phyloP scores from a whole-genome alignment of 2,113 vertebrate species.

The Oryzias curvinotus region DNA sequence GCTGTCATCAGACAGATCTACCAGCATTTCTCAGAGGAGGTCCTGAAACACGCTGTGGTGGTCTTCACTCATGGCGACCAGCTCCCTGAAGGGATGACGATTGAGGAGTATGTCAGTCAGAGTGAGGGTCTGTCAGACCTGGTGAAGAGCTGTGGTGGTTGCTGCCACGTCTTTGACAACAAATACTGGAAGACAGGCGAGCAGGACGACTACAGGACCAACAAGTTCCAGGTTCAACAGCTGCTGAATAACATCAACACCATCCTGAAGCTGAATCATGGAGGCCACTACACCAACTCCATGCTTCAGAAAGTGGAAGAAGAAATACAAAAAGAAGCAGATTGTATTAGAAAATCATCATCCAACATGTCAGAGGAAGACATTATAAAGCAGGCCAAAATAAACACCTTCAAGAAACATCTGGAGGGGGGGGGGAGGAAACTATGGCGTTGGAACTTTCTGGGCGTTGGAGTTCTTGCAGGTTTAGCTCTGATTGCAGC shows the following conservation, averaged over 20 bases:
- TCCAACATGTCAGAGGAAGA: no score
- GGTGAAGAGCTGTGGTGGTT: slow-evolving; percentile 1
- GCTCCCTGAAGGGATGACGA: not conserved
- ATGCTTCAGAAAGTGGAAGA: not conserved
- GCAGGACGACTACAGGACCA: slow-evolving; percentile 10
- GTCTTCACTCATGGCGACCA: no score
- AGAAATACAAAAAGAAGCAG: not conserved
- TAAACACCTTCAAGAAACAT: no score
- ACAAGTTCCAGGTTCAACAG: slow-evolving; percentile 28
- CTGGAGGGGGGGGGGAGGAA: no score
- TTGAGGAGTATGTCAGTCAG: slow-evolving; percentile 13
- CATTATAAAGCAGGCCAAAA: no score
- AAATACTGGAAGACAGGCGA: slow-evolving; percentile 12
- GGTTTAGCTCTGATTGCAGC: no score
- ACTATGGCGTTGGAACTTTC: no score
- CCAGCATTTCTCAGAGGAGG: no score
- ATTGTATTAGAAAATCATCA: no score
- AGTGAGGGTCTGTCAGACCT: not conserved
- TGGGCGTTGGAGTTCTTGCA: no score
- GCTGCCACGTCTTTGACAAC: slow-evolving; percentile 10
- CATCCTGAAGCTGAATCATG: not conserved
- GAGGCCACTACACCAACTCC: slow-evolving; percentile 21
- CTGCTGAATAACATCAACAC: slow-evolving; percentile 25
- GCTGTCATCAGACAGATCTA: no score
- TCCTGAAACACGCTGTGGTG: no score